These are phyloP conservation scores for Rhinichthys osculus DNA, from an alignment of 2,797 vertebrate genomes.

Conservation along the genomic window DNA sequence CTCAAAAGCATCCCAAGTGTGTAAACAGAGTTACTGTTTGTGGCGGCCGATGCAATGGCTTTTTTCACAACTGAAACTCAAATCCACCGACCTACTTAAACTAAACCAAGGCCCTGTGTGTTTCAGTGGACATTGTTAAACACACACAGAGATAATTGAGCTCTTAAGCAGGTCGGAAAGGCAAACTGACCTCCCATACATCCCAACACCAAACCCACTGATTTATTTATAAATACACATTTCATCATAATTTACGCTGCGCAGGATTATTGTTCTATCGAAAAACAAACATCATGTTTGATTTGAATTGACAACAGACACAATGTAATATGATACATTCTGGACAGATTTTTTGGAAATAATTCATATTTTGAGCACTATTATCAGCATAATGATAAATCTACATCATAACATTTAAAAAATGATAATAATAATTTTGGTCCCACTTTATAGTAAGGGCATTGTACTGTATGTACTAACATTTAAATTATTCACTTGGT, in stretches of 20 bases:
- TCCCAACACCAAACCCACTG: background rate
- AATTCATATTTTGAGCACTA: background rate
- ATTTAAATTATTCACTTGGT: background rate
- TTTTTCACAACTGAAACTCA: constrained; percentile 51
- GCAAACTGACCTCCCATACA: background rate
- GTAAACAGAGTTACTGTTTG: constrained; percentile 20
- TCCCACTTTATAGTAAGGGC: background rate
- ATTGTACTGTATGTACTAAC: background rate
- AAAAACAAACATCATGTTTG: background rate
- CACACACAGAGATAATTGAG: constrained; percentile 13
- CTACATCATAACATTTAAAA: constrained; percentile 8
- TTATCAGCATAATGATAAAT: background rate
- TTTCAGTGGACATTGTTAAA: constrained; percentile 49
- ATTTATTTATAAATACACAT: background rate
- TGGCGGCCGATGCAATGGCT: constrained; percentile 35
- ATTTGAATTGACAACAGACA: background rate
- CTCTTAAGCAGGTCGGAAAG: constrained; percentile 9
- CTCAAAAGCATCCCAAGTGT: constrained; percentile 6
- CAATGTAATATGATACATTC: background rate
- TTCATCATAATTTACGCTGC: background rate
- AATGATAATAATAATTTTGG: background rate
- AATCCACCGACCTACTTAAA: constrained; percentile 54
- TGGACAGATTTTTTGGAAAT: background rate
- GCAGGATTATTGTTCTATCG: background rate
- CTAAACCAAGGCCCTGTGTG: constrained; percentile 42